phyloP scores from a whole-genome alignment of 2,888 invertebrate species.

The Drosophila paramelanica region DNA sequence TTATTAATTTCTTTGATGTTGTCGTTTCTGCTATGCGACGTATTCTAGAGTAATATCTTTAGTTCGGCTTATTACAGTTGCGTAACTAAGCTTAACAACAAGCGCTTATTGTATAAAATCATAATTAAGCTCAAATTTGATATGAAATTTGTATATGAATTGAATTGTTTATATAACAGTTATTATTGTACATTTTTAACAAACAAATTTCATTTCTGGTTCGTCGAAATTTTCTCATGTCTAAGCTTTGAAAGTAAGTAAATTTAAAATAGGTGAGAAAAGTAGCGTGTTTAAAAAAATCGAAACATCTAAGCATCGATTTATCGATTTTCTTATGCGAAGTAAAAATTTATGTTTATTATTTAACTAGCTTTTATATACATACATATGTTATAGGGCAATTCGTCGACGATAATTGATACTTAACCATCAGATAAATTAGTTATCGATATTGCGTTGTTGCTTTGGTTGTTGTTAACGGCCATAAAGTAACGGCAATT shows the following conservation, averaged over 20 bases:
- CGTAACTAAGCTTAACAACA: slow-evolving; percentile 7
- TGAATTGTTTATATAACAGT: background rate
- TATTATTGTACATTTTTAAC: too few species aligned
- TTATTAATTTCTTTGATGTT: slow-evolving; percentile 33
- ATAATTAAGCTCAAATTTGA: slow-evolving; percentile 1
- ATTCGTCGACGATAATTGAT: background rate
- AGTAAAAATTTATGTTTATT: too few species aligned
- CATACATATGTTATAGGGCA: slow-evolving; percentile 17
- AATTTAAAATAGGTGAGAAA: too few species aligned
- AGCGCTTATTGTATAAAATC: slow-evolving; percentile 2
- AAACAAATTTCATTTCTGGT: too few species aligned
- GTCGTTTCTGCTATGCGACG: background rate
- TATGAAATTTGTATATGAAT: background rate
- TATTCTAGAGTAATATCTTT: too few species aligned
- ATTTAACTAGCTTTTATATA: too few species aligned
- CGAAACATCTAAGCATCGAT: too few species aligned
- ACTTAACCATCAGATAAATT: background rate
- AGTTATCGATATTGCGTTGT: slow-evolving; percentile 9
- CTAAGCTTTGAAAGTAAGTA: too few species aligned
- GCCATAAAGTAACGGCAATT: slow-evolving; percentile 12
- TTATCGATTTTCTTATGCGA: too few species aligned
- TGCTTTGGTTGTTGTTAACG: slow-evolving; percentile 9
- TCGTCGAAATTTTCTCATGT: too few species aligned
- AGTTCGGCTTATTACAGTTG: slow-evolving; percentile 6
- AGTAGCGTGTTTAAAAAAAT: too few species aligned